Conservation (phyloP, 2,113 vertebrate species). For the Labeo catla region DNA sequence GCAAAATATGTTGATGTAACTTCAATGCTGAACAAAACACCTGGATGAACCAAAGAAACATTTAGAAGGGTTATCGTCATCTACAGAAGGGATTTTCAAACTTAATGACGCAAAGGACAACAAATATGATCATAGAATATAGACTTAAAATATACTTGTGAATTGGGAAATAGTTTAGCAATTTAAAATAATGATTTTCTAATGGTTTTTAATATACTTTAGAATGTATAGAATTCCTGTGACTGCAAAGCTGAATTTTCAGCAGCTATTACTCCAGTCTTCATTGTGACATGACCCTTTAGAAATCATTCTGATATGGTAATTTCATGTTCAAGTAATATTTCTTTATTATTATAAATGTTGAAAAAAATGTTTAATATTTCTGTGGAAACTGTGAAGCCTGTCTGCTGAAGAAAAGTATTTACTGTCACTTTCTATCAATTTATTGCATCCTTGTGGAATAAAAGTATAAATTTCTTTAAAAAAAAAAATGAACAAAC, state of each 20-base stretch:
- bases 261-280: neutral
- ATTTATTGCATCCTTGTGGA: too few species aligned
- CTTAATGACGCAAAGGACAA: neutral
- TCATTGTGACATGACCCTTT: neutral
- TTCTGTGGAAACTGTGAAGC: too few species aligned
- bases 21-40: constrained; percentile 87
- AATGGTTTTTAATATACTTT: neutral
- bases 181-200: neutral
- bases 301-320: too few species aligned
- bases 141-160: neutral
- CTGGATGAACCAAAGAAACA: constrained; percentile 44
- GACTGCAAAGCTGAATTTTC: neutral
- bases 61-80: neutral
- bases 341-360: neutral
- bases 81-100: neutral
- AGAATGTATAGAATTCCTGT: neutral
- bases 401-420: too few species aligned
- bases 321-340: too few species aligned
- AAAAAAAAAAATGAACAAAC: too few species aligned
- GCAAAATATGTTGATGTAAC: constrained; percentile 98
- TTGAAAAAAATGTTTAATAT: neutral
- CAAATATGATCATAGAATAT: neutral
- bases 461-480: too few species aligned
- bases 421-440: too few species aligned
- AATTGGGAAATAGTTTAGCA: neutral